phyloP scores from a whole-genome alignment of 2,113 vertebrate species.

The Arenaria interpres region DNA sequence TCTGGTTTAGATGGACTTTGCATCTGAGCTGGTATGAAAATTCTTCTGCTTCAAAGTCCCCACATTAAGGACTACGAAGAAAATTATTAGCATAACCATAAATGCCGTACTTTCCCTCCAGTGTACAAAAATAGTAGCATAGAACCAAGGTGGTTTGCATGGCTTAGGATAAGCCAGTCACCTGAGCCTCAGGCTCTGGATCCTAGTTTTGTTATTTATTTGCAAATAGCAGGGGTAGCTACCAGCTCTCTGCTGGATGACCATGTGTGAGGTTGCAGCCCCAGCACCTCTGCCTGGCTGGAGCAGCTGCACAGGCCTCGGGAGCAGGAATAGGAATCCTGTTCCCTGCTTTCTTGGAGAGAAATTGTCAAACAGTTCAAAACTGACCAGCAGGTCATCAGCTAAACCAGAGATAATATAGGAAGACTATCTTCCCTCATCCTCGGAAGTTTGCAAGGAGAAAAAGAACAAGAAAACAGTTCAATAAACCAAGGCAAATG shows the following conservation, averaged over 20 bases:
- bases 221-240: neutral
- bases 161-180: neutral
- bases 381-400: neutral
- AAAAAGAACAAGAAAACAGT: neutral
- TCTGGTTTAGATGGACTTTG: neutral
- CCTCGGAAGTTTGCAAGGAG: neutral
- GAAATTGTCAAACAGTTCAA: neutral
- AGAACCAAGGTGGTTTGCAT: neutral
- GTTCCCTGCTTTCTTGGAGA: neutral
- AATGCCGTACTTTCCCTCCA: neutral
- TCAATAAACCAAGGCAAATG: neutral
- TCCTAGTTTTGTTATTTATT: neutral
- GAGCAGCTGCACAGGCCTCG: neutral
- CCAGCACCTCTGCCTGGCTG: neutral
- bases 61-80: neutral
- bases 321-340: neutral
- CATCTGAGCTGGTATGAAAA: neutral
- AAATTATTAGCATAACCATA: neutral
- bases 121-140: neutral
- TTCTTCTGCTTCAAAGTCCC: neutral
- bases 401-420: neutral
- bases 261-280: rapidly evolving
- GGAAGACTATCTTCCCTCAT: neutral
- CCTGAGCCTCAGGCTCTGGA: neutral
- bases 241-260: rapidly evolving